Base-by-base conservation (phyloP, 2,113 vertebrate species). In the Calyptomena viridis region DNA sequence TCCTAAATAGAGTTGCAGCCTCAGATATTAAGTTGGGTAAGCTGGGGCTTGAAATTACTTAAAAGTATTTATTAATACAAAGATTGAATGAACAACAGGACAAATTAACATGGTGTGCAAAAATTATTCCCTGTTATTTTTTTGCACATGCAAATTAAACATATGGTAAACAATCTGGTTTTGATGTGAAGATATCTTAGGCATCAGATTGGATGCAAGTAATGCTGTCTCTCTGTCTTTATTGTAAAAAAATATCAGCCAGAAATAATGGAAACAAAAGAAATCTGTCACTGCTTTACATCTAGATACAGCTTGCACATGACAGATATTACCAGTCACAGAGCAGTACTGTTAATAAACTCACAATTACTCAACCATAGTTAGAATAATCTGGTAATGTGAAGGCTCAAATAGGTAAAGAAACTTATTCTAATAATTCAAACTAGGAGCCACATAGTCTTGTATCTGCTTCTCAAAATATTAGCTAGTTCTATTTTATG, bases 121-220 rank as follows among this genome's bases (percentile, higher is more conserved):
- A 94, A 85, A 44, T 46, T 23, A 27, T 35, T 33, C 11, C 11
- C 3, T 42, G 2, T 81, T 74, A 67, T 21, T 67, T 22, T 44
- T 75, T 84, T 64, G 14, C 35, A 31, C 8, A 49, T 16, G 9
- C 1, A 89, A 44, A 59, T n/a, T 44, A 67, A 72, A 33, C 11
- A 33, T 5, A 23, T 3, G 15, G 25, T 55, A 60, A 49, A 6
- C 8, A 56, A 84, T 39, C 0, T 0, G 3, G 3, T 11, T 76
- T 84, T 46, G 12, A 59, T 33, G 21, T 85, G 35, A 71, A 14
- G 16, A 35, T 25, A 14, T 9, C 7, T 84, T 81, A 23, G 46
- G 4, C 59, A 35, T 56, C 24, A 55, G 23, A 50, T 6, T 68
- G 27, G 30, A 2, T 69, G 3, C n/a, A 89, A 88, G 9, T n/a